Base-by-base conservation (phyloP, 2,888 invertebrate genomes). In the Hirudinaria manillensis region DNA sequence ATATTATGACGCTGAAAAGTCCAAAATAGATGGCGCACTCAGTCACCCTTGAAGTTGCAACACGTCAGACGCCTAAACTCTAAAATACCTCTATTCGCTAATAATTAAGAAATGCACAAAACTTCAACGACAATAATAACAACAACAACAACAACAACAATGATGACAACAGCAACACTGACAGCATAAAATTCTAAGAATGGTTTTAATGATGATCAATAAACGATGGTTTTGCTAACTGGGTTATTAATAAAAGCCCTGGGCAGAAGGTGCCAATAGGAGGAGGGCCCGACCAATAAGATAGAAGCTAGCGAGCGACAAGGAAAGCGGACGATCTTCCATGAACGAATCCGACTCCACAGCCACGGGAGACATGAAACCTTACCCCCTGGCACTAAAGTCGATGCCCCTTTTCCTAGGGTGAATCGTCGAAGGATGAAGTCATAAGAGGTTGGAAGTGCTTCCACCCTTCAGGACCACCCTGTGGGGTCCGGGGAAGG, bases 381-480 rank as follows among this genome's bases (percentile, higher is more conserved):
- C 45, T 45, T 45, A 45, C 45, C 45, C 45, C 45, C 45, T 16
- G 45, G 1, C 10, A 10, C 45, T 10, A 38, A 16, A 16, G 45
- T 29, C 29, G 10, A 10, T n/a, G 13, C 1, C 56, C 56, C 3
- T 56, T 56, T 56, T 61, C 61, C 19, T 61, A 29, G n/a, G 10
- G 61, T 61, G 10, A 61, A 24, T 10, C 7, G 29, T 29, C 6
- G 13, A 27, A 7, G 29, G 53, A 53, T 16, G 13, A 61, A 61
- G 61, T 61, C 29, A 61, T 29, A 61, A 61, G 29, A 61, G 29
- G 21, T 61, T 61, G n/a, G 61, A 61, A n/a, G 61, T 61, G 61
- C 29, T 24, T 7, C 61, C 61, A 7, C 61, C 61, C 24, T 29
- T 61, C 3, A 61, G 24, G 61, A 61, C 19, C 7, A 61, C 24